Evolutionary conservation across 2,113 vertebrate genomes (phyloP), one percentile per base, ranked within the genome.

Genomic region (Indicator maculatus): DNA sequence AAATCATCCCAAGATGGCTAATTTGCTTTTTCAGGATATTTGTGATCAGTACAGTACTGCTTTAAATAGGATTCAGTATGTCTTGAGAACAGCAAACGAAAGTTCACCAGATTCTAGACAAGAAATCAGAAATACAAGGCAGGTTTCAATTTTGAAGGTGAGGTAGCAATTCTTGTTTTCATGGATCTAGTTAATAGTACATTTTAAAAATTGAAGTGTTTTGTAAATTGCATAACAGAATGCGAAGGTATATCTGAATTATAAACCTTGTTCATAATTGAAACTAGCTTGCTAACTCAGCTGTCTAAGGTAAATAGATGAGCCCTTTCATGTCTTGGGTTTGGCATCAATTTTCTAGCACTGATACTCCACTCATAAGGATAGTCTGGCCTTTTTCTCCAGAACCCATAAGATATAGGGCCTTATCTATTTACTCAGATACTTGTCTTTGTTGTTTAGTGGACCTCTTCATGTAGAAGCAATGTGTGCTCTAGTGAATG

Each of bases 391-490:
- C 56, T 95, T 88, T 79, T 92, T 41, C 69, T 90, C 56, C 65
- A 90, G 92, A 91, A 66, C 19, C 39, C 4, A 4, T 55, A 85
- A 66, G 13, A 30, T 45, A 27, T 36, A 6, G 2, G 2, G n/a
- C 7, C 33, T 93, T 92, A 39, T 74, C 19, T 4, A 4, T 89
- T 96, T 97, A 93, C 67, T 78, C 69, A 85, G 47, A 30, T 88
- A 73, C 47, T 61, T 87, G 38, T 65, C 84, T 86, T 86, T 74
- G 44, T 83, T 82, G n/a, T 91, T 94, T 88, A 16, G 71, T 50
- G 83, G 24, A 65, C n/a, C 16, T 67, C 26, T 55, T 93, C 38
- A 27, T 71, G 61, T 53, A 93, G 87, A 87, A 86, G 74, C 86
- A 86, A 28, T 83, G 81, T 84, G 38, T 89, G 56, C 61, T 91